phyloP scores from a whole-genome alignment of 2,888 invertebrate genomes.

The Callimorpha dominula region DNA sequence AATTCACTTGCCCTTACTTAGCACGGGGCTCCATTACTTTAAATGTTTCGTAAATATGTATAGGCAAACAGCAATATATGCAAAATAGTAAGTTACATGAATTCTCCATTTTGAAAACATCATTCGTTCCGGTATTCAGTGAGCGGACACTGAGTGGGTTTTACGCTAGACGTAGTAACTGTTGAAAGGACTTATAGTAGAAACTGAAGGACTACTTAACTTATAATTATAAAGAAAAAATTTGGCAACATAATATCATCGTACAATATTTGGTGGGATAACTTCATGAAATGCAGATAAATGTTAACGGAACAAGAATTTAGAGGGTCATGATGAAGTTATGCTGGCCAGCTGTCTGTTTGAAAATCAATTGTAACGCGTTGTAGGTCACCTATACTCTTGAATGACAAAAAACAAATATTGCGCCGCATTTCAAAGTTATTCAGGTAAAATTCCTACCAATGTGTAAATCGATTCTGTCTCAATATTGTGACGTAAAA shows the following conservation, averaged over 20 bases:
- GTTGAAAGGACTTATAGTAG: too few relatives aligned
- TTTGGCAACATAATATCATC: background rate
- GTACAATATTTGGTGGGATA: background rate
- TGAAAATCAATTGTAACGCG: too few relatives aligned
- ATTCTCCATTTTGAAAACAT: constrained; percentile 29
- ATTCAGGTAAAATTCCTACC: too few relatives aligned
- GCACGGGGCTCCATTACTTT: constrained; percentile 25
- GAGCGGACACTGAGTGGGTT: constrained; percentile 20
- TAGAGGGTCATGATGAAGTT: background rate
- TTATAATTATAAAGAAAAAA: background rate
- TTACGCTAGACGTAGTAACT: constrained; percentile 5
- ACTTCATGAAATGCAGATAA: background rate
- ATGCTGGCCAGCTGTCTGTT: too few relatives aligned
- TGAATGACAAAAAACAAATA: too few relatives aligned
- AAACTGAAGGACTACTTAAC: too few relatives aligned
- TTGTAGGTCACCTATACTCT: too few relatives aligned
- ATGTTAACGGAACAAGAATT: background rate
- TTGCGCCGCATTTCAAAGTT: too few relatives aligned
- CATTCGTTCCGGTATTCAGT: constrained; percentile 34
- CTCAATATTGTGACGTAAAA: too few relatives aligned
- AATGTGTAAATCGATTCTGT: too few relatives aligned
- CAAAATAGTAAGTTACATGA: constrained; percentile 20
- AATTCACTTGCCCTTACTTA: constrained; percentile 24
- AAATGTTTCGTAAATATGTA: constrained; percentile 21
- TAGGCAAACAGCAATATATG: constrained; percentile 15